Conservation (phyloP, 2,888 invertebrate species). For the Lamellibrachia satsuma region DNA sequence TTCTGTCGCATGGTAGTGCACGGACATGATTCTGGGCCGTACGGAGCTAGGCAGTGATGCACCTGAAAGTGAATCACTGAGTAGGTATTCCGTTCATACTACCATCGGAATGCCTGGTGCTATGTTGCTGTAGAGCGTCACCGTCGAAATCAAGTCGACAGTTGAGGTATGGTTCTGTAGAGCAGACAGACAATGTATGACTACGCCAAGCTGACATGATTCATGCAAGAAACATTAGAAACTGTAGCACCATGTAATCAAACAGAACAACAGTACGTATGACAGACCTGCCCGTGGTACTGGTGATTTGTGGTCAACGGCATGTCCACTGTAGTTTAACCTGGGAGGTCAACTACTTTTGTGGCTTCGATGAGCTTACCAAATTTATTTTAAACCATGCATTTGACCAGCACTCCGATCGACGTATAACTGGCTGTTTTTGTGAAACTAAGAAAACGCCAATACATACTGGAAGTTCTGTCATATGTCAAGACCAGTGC, state of each 20-base stretch:
- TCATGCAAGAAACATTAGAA: neutral
- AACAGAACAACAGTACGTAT: neutral
- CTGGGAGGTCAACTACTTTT: neutral
- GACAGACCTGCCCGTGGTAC: neutral
- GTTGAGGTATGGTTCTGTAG: neutral
- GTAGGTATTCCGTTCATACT: neutral
- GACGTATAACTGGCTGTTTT: neutral
- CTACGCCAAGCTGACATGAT: neutral
- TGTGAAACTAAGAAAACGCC: neutral
- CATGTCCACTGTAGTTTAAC: neutral
- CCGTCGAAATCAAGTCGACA: neutral
- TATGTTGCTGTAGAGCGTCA: neutral
- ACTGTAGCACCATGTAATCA: neutral
- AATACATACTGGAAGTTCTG: neutral
- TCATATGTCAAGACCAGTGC: neutral
- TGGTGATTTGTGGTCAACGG: neutral
- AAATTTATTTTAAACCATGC: neutral
- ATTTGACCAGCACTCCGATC: neutral
- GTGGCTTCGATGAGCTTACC: neutral
- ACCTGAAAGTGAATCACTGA: neutral
- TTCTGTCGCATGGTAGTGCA: neutral
- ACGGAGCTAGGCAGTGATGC: neutral
- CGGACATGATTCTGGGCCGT: neutral
- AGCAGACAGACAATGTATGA: neutral
- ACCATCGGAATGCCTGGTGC: constrained; percentile 6